phyloP scores from a whole-genome alignment of 30 jellyfish, hydroid and myxozoan genomes.

The Pelagia noctiluca region DNA sequence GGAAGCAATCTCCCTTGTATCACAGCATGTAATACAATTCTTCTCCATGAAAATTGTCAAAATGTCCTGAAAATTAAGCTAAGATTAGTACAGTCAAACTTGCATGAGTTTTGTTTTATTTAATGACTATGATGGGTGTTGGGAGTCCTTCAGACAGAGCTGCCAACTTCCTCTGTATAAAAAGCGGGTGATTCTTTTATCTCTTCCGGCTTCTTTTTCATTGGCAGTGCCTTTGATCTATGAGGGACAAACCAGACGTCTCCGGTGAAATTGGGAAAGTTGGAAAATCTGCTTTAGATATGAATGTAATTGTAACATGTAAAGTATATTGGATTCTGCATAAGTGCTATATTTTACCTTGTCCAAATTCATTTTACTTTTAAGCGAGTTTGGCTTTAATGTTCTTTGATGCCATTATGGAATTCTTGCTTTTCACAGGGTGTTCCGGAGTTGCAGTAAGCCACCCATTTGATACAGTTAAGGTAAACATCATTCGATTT shows the following conservation, averaged over 20 bases:
- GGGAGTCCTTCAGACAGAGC: not conserved
- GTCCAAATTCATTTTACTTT: not conserved
- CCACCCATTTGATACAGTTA: constrained; percentile 92
- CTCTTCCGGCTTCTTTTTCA: no score
- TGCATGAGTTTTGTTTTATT: not conserved
- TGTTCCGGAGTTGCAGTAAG: constrained; percentile 93
- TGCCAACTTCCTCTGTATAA: no score
- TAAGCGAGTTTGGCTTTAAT: not conserved
- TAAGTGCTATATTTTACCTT: not conserved
- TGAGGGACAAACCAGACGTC: no score
- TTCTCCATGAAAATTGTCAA: no score
- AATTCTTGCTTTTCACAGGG: constrained; percentile 45
- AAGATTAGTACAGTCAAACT: not conserved
- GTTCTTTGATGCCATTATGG: not conserved
- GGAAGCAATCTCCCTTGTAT: not conserved
- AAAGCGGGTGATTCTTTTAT: no score
- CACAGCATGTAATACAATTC: not conserved
- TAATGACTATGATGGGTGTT: not conserved
- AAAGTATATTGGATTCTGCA: not conserved
- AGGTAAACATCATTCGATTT: constrained; percentile 23
- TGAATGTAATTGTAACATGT: no score
- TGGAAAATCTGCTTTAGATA: not conserved
- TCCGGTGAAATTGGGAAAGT: no score
- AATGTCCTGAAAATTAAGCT: no score
- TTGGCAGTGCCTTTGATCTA: no score